Percentiles rank a stretch among this genome's conserved stretches.
Conservation (phyloP, 2,113 vertebrate genomes). For the Calypte anna region DNA sequence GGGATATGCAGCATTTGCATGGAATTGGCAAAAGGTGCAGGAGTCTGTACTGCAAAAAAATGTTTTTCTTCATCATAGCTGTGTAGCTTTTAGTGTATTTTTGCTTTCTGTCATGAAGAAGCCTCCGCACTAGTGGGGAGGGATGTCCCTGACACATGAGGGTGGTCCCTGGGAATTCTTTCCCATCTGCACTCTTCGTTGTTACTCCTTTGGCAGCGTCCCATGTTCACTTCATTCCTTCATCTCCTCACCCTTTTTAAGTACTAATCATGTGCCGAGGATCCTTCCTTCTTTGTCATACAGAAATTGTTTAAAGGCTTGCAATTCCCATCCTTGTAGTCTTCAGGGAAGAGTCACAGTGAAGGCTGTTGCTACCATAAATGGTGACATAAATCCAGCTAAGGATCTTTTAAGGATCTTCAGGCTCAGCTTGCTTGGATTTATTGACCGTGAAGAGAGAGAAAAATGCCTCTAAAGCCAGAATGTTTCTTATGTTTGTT, state of each 20-base stretch:
- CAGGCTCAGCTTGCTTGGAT: background rate
- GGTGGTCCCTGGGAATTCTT: background rate
- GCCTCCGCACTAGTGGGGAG: background rate
- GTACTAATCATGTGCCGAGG: background rate
- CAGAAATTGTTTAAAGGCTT: conserved; percentile 9
- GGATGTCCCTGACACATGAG: background rate
- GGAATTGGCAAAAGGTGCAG: background rate
- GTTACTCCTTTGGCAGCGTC: background rate
- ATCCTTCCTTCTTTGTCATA: background rate
- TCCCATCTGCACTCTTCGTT: background rate
- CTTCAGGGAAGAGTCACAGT: background rate
- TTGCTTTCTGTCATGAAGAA: background rate
- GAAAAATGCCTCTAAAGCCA: background rate
- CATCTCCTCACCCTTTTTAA: background rate
- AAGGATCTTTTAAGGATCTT: conserved; percentile 7
- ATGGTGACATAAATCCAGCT: conserved; percentile 30
- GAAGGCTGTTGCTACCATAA: conserved; percentile 30
- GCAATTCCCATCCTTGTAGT: background rate
- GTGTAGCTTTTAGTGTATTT: background rate
- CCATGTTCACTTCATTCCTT: background rate
- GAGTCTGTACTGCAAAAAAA: background rate
- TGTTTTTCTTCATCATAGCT: background rate
- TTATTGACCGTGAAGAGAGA: background rate
- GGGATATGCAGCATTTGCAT: background rate
- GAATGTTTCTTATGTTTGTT: background rate